phyloP scores from a whole-genome alignment of 2,797 vertebrate species.

The Enteromius thamalakanensis region DNA sequence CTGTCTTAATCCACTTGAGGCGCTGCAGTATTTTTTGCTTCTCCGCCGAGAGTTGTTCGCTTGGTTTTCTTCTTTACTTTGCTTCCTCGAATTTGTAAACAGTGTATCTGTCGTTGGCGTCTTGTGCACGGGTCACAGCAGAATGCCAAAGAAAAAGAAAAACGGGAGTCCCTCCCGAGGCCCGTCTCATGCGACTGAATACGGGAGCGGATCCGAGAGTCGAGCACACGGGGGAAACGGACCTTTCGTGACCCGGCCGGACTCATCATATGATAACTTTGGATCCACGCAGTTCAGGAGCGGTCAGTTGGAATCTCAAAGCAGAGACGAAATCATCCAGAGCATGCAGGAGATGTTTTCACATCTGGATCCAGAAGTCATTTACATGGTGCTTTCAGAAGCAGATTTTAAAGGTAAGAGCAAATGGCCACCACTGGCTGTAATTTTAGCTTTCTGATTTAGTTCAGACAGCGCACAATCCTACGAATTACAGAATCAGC shows the following conservation, averaged over 20 bases:
- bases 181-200: conserved; percentile 61
- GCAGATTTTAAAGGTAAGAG: conserved; percentile 92
- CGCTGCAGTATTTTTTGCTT: conserved; percentile 58
- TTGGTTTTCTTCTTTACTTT: conserved; percentile 42
- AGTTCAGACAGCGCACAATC: neutral
- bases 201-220: conserved; percentile 54
- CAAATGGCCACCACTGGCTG: neutral
- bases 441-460: neutral
- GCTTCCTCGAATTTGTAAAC: conserved; percentile 28
- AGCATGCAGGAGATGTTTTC: conserved; percentile 95
- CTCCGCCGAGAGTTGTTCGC: conserved; percentile 26
- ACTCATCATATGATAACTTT: neutral
- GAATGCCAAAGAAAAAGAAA: conserved; percentile 93
- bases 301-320: conserved; percentile 49
- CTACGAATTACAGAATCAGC: neutral
- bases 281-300: neutral
- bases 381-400: conserved; percentile 94
- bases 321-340: conserved; percentile 80
- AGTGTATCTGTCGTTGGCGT: neutral
- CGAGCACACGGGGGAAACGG: conserved; percentile 46
- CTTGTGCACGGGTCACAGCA: neutral
- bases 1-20: conserved; percentile 61
- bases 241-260: conserved; percentile 38
- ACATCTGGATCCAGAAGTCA: conserved; percentile 90
- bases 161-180: conserved; percentile 81